phyloP scores from a whole-genome alignment of 2,888 invertebrate genomes.

The Ecliptopera silaceata region DNA sequence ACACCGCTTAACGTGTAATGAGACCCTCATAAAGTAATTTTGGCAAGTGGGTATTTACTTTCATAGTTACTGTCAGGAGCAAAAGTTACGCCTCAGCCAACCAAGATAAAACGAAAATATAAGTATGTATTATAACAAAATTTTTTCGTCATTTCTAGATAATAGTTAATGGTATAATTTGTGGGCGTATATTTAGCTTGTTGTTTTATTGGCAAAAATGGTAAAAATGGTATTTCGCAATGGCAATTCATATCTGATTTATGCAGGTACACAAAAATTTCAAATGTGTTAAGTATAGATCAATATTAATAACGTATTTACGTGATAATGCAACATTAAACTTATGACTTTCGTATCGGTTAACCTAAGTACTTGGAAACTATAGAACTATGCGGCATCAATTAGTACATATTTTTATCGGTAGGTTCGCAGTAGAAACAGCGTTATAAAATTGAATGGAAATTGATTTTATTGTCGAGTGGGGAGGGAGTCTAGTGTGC shows the following conservation, averaged over 20 bases:
- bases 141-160: constrained; percentile 5
- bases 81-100: constrained; percentile 17
- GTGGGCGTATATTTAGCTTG: too few species aligned
- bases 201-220: too few species aligned
- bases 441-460: constrained; percentile 23
- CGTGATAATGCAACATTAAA: too few species aligned
- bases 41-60: constrained; percentile 32
- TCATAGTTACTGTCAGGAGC: constrained; percentile 24
- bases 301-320: too few species aligned
- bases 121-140: constrained; percentile 10
- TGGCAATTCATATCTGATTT: too few species aligned
- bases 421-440: constrained; percentile 8
- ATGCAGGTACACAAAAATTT: too few species aligned
- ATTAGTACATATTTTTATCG: constrained; percentile 16
- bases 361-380: background rate
- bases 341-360: background rate
- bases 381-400: background rate
- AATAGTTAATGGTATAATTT: constrained; percentile 8
- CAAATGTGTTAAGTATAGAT: too few species aligned
- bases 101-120: constrained; percentile 20
- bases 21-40: constrained; percentile 36
- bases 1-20: constrained; percentile 31
- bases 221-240: too few species aligned
- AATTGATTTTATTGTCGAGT: constrained; percentile 34
- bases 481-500: background rate